phyloP scores from a whole-genome alignment of 2,113 vertebrate species.

The Ascaphus truei region DNA sequence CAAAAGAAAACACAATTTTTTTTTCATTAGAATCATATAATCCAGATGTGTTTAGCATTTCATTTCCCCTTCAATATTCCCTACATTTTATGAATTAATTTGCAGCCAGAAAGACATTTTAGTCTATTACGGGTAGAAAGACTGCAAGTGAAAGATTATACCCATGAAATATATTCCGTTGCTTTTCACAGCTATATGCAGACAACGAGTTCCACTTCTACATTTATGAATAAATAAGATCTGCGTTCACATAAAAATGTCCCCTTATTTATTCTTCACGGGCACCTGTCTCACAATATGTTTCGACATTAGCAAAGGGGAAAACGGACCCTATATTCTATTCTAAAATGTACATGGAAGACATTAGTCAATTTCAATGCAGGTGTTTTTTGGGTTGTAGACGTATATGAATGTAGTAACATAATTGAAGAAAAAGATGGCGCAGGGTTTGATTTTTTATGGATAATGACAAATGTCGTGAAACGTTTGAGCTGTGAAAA shows the following conservation, averaged over 20 bases:
- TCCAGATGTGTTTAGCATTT: constrained; percentile 35
- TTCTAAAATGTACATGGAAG: background rate
- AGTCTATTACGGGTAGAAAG: constrained; percentile 6
- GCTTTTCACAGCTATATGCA: constrained; percentile 22
- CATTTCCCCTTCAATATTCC: background rate
- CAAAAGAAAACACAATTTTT: background rate
- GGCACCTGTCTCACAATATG: background rate
- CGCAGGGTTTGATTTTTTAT: too few relatives aligned
- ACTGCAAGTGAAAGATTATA: rapidly evolving
- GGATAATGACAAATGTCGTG: too few relatives aligned
- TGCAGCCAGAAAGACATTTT: background rate
- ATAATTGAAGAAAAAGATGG: too few relatives aligned
- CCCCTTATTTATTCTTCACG: constrained; percentile 13
- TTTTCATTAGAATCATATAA: background rate
- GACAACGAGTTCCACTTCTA: constrained; percentile 21
- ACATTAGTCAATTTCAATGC: background rate
- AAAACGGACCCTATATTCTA: background rate
- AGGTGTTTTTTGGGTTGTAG: background rate
- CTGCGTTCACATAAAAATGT: constrained; percentile 12
- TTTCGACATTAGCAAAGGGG: too few relatives aligned
- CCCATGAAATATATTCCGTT: background rate
- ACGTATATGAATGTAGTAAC: too few relatives aligned
- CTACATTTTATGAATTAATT: constrained; percentile 37
- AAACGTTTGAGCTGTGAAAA: too few relatives aligned
- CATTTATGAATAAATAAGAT: constrained; percentile 21